A percentile compares a stretch with the other conserved stretches of the same genome.
These are phyloP conservation scores for Tonatia bakeri DNA, from an alignment of 2,113 vertebrate species.

Conservation along the genomic window DNA sequence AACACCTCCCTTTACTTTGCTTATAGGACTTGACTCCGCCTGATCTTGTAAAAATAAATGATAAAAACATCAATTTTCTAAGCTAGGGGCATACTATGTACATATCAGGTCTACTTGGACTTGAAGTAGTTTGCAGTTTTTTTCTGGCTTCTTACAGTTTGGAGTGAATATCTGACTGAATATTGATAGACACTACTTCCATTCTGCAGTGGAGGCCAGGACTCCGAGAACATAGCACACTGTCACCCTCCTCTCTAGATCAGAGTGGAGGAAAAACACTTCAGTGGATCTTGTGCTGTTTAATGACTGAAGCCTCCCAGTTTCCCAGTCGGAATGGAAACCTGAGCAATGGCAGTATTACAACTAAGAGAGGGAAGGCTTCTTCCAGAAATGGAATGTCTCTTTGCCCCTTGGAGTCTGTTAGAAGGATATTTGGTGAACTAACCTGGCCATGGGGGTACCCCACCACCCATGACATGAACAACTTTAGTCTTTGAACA, in stretches of 20 bases:
- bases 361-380: background rate
- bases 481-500: background rate
- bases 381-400: constrained; percentile 20
- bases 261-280: background rate
- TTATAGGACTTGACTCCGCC: background rate
- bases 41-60: background rate
- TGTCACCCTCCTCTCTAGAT: background rate
- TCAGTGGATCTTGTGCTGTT: background rate
- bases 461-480: background rate
- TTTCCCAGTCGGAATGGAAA: background rate
- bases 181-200: background rate
- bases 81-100: background rate
- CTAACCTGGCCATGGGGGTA: background rate
- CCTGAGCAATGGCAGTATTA: background rate
- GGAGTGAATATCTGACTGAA: background rate
- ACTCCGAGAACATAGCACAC: background rate
- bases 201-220: background rate
- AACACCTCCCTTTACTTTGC: background rate
- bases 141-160: background rate
- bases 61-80: background rate
- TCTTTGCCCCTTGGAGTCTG: background rate
- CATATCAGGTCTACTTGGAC: background rate
- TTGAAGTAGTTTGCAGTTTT: background rate
- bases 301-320: background rate
- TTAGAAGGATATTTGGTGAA: background rate